Evolutionary conservation across 2,113 vertebrate genomes (phyloP), one percentile per base, ranked within the genome.

Genomic region (Platichthys flesus): DNA sequence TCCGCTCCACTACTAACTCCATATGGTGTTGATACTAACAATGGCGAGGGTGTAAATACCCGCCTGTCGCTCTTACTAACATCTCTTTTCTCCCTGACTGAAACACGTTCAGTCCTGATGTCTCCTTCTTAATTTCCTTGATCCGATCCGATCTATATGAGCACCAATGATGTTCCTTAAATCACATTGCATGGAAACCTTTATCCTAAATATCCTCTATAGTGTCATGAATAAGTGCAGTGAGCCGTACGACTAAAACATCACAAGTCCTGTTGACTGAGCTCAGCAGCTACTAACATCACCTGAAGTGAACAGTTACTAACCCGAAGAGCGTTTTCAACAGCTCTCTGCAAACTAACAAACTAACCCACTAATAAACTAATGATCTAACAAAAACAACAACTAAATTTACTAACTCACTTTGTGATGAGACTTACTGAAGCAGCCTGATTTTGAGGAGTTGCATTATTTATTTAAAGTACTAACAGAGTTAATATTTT

Each of bases 291-390:
- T 59, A 72, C 67, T 81, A 83, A 90, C 83, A 76, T 77, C 26
- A 56, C 3, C 12, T 54, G 15, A 59, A 74, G 49, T 60, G 28
- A 76, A 79, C 71, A 57, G 23, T 58, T 84, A 88, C 90, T 92
- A 90, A 93, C 90, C 35, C 8, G 18, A 59, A 47, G 60, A 72
- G 72, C 76, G 83, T 63, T 16, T 16, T 1, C 37, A 24, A 51
- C 7, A 57, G 85, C 85, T 88, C 81, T 66, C 64, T 73, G 56
- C 68, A 82, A 79, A 91, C 92, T 91, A 92, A 93, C 90, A 76
- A 70, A 92, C 92, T 92, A 93, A 93, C 91, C 74, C 7, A 93
- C 91, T 93, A 93, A 92, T 87, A 58, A 83, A 89, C 85, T 87
- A 86, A 90, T 85, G 55, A 73, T 45, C 82, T 89, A 88, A 91